Conservation (phyloP, 2,888 invertebrate genomes). For the Drosophila ezoana region DNA sequence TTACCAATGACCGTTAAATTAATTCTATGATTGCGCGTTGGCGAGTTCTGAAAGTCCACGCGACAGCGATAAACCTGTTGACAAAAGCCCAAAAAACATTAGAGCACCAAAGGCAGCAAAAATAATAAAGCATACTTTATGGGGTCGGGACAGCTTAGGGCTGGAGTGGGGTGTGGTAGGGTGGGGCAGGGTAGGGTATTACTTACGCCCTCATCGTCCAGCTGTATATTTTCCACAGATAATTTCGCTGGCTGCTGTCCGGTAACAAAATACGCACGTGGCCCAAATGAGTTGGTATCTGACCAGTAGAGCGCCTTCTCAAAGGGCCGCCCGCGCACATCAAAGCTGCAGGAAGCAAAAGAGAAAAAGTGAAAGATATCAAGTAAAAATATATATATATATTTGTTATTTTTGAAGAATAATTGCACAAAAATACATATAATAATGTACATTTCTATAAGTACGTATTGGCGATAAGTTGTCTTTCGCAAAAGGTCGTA, state of each 20-base stretch:
- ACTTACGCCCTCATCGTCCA: constrained; percentile 92
- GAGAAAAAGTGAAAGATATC: not conserved
- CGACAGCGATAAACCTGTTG: constrained; percentile 91
- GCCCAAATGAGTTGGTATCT: constrained; percentile 92
- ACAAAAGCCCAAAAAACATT: constrained; percentile 42
- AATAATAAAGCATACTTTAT: constrained; percentile 18
- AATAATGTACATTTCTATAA: constrained; percentile 23
- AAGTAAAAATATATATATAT: constrained; percentile 16
- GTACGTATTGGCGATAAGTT: constrained; percentile 47
- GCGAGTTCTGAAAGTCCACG: constrained; percentile 95
- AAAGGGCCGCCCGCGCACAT: constrained; percentile 92
- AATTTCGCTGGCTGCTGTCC: constrained; percentile 92
- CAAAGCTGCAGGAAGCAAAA: constrained; percentile 88
- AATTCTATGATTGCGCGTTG: constrained; percentile 94
- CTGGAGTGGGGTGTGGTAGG: no score
- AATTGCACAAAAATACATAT: not conserved
- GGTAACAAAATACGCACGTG: constrained; percentile 93
- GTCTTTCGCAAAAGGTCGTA: constrained; percentile 46
- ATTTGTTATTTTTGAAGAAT: not conserved
- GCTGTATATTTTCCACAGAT: constrained; percentile 92
- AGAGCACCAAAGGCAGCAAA: constrained; percentile 1
- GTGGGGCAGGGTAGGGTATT: not conserved
- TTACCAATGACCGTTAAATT: constrained; percentile 96
- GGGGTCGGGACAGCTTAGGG: not conserved
- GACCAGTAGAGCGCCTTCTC: constrained; percentile 94